A percentile compares a stretch with the other conserved stretches of the same genome.
phyloP scores from a whole-genome alignment of 2,797 vertebrate species.

The Avahi laniger region DNA sequence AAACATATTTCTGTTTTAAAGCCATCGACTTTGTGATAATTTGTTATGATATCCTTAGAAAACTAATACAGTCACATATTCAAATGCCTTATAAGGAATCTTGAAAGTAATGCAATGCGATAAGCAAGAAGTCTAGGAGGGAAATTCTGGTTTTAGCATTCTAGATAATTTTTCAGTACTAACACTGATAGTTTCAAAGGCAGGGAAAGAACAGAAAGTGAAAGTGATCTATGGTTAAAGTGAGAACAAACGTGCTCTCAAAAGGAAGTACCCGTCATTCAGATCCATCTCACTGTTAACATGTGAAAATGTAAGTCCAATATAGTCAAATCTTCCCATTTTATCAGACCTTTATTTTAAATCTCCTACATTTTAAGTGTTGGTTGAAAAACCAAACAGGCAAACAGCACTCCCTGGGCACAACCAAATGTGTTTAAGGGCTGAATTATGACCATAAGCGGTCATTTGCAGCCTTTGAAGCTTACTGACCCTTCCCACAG shows the following conservation, averaged over 20 bases:
- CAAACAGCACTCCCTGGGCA: neutral
- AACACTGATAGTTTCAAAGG: neutral
- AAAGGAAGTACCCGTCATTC: neutral
- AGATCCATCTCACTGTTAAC: neutral
- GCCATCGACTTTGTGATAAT: neutral
- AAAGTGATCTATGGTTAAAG: neutral
- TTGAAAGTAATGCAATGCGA: neutral
- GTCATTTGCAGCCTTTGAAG: neutral
- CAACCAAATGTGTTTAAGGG: neutral
- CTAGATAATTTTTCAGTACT: neutral
- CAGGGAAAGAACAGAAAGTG: conserved; percentile 6
- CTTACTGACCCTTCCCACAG: neutral
- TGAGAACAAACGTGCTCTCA: neutral
- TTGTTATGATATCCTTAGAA: neutral
- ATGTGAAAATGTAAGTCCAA: neutral
- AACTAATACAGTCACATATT: neutral
- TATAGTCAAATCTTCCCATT: neutral
- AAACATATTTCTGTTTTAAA: neutral
- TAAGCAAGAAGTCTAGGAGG: neutral
- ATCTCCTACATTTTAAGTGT: conserved; percentile 7
- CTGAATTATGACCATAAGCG: conserved; percentile 28
- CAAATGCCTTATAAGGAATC: neutral
- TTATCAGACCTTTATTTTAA: conserved; percentile 36
- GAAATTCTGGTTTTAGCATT: neutral
- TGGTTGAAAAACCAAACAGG: conserved; percentile 39